phyloP scores from a whole-genome alignment of 2,888 invertebrate genomes.

The Troides oblongomaculatus region DNA sequence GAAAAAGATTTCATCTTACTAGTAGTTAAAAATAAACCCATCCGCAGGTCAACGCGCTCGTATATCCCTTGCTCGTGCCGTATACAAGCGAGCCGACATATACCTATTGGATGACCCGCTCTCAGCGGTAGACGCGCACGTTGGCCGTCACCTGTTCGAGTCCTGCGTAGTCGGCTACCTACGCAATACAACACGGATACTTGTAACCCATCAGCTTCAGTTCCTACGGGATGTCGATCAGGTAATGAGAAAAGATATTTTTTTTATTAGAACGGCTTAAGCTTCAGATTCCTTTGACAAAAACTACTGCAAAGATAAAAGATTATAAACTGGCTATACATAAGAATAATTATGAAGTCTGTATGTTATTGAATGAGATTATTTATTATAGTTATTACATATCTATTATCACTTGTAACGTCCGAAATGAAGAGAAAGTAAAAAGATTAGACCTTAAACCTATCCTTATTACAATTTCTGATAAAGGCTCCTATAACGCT shows the following conservation, averaged over 20 bases:
- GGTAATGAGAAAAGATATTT: conserved; percentile 41
- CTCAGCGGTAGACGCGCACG: conserved; percentile 95
- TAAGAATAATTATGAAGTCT: not conserved
- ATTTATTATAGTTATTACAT: no score
- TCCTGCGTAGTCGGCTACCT: conserved; percentile 85
- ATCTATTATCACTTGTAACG: no score
- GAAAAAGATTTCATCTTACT: not conserved
- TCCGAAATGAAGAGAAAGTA: no score
- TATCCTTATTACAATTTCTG: no score
- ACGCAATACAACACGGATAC: conserved; percentile 84
- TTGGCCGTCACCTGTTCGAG: conserved; percentile 93
- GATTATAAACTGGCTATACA: not conserved
- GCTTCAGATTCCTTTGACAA: not conserved
- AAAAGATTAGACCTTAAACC: no score
- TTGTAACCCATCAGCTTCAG: conserved; percentile 89
- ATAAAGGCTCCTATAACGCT: no score
- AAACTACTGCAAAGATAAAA: not conserved
- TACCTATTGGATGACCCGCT: conserved; percentile 95
- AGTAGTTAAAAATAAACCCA: not conserved
- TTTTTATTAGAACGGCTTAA: not conserved
- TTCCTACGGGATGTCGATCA: conserved; percentile 82
- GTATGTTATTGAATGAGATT: no score
- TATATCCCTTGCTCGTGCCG: conserved; percentile 91
- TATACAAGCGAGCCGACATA: conserved; percentile 92
- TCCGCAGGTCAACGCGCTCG: conserved; percentile 89